These are phyloP conservation scores for Aspidapion aeneum DNA, from an alignment of 2,888 invertebrate species.

Conservation along the genomic window DNA sequence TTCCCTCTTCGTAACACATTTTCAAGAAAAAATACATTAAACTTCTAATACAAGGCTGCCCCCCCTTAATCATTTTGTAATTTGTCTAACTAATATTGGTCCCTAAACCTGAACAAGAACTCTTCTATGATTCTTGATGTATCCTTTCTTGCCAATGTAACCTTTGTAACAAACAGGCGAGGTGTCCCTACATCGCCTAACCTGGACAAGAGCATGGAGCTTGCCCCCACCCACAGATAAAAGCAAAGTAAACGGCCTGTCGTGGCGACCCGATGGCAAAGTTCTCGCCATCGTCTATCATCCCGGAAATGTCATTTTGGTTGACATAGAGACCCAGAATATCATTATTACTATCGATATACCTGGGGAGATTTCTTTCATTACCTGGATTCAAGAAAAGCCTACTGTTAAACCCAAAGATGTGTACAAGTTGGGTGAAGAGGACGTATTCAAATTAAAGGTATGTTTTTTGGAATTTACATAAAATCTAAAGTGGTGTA, in stretches of 20 bases:
- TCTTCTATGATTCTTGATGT: no score
- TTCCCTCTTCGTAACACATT: no score
- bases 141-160: no score
- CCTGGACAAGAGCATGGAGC: constrained; percentile 92
- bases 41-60: no score
- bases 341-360: constrained; percentile 14
- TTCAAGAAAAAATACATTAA: no score
- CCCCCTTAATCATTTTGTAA: no score
- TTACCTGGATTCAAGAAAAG: constrained; percentile 61
- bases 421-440: constrained; percentile 28
- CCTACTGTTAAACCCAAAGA: constrained; percentile 30
- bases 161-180: no score
- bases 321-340: constrained; percentile 21
- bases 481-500: no score
- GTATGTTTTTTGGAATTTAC: no score
- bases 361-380: constrained; percentile 62
- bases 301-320: constrained; percentile 56
- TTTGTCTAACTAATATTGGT: no score
- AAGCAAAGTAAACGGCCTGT: constrained; percentile 69
- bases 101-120: no score
- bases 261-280: constrained; percentile 95
- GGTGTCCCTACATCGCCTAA: constrained; percentile 81
- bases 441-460: constrained; percentile 22
- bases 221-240: constrained; percentile 74
- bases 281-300: constrained; percentile 71